These are phyloP conservation scores for Folsomia candida DNA, from an alignment of 2,888 invertebrate genomes.

Conservation along the genomic window DNA sequence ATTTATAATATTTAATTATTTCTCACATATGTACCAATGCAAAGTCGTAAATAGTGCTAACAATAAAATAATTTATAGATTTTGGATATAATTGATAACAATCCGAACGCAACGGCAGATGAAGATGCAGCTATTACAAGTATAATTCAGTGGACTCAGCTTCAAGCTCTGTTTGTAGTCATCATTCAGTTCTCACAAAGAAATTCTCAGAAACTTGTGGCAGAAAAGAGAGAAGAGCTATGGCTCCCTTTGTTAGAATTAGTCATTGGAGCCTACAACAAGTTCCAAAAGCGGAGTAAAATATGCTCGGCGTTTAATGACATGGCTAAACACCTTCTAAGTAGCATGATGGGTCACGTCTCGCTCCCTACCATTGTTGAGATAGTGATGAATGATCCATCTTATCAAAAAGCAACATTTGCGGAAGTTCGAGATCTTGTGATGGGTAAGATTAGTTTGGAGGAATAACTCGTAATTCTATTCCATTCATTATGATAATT, in stretches of 20 bases:
- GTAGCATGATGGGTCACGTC: slow-evolving; percentile 60
- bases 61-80: slow-evolving; percentile 20
- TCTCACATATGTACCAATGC: too few relatives aligned
- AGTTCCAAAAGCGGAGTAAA: slow-evolving; percentile 51
- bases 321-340: slow-evolving; percentile 58
- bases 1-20: too few relatives aligned
- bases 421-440: slow-evolving; percentile 60
- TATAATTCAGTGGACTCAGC: slow-evolving; percentile 46
- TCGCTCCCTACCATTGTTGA: slow-evolving; percentile 59
- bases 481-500: too few relatives aligned
- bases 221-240: slow-evolving; percentile 56
- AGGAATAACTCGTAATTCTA: too few relatives aligned
- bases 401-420: slow-evolving; percentile 59
- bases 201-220: slow-evolving; percentile 56
- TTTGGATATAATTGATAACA: slow-evolving; percentile 34
- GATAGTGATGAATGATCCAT: slow-evolving; percentile 57
- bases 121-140: not conserved
- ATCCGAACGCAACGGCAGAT: not conserved
- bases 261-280: slow-evolving; percentile 56
- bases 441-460: slow-evolving; percentile 54
- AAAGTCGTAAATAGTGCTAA: not conserved
- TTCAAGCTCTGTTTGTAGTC: slow-evolving; percentile 51
- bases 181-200: slow-evolving; percentile 58
- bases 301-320: slow-evolving; percentile 55
- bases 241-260: slow-evolving; percentile 58